These are phyloP conservation scores for Lates japonicus DNA, from an alignment of 2,797 vertebrate species.

Conservation along the genomic window DNA sequence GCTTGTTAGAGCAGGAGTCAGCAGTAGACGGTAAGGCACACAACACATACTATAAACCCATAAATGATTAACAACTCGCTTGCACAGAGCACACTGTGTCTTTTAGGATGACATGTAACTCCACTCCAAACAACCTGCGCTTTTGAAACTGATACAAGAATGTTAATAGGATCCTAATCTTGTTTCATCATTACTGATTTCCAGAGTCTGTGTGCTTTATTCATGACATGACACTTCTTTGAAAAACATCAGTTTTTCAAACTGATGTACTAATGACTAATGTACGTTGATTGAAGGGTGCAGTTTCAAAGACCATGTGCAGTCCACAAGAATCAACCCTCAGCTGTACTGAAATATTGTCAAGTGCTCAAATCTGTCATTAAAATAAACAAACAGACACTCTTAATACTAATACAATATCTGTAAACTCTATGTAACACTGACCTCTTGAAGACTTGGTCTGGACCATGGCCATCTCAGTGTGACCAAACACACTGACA, in stretches of 20 bases:
- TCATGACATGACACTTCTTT: constrained; percentile 1
- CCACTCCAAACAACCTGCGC: constrained; percentile 12
- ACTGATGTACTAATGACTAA: too few species aligned
- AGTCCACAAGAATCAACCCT: neutral
- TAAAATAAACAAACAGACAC: constrained; percentile 10
- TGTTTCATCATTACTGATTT: neutral
- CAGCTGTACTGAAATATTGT: neutral
- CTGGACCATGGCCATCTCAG: constrained; percentile 86
- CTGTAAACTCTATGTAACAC: constrained; percentile 51
- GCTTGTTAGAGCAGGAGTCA: constrained; percentile 17
- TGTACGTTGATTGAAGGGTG: fast-evolving
- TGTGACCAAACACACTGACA: constrained; percentile 50
- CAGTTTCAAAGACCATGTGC: neutral
- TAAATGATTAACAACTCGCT: constrained; percentile 81
- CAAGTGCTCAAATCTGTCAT: neutral
- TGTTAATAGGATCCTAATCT: neutral
- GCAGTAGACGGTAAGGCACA: constrained; percentile 37
- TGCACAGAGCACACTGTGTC: constrained; percentile 60
- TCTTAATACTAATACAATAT: neutral
- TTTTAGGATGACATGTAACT: constrained; percentile 49
- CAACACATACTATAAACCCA: constrained; percentile 72
- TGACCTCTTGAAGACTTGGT: constrained; percentile 88
- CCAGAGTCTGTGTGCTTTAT: neutral
- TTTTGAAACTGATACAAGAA: constrained; percentile 23
- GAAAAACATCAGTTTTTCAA: neutral